These are phyloP conservation scores for Hermaeophaga mercurialis DNA, from an alignment of 2,888 invertebrate species.

Conservation along the genomic window DNA sequence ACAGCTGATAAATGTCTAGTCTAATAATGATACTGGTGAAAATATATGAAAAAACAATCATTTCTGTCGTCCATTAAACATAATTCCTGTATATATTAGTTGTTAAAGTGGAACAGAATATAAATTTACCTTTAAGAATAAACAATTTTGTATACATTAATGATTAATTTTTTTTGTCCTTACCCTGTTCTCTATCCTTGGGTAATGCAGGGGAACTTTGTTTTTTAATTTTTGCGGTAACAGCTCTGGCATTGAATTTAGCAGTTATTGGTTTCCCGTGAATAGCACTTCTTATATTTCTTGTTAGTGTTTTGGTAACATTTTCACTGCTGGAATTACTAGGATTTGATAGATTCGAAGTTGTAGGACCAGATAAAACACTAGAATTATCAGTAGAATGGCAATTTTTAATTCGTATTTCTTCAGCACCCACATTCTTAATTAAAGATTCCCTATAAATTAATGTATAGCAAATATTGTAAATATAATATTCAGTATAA, in stretches of 20 bases:
- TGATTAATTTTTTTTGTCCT: too few relatives aligned
- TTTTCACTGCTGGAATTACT: slow-evolving; percentile 39
- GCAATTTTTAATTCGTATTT: slow-evolving; percentile 17
- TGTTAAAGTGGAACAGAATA: too few relatives aligned
- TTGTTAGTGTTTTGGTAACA: slow-evolving; percentile 34
- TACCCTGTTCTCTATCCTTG: slow-evolving; percentile 75
- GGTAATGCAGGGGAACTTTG: slow-evolving; percentile 61
- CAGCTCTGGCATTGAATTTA: slow-evolving; percentile 61
- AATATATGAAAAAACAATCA: too few relatives aligned
- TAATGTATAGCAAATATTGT: too few relatives aligned
- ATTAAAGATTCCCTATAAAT: slow-evolving; percentile 8
- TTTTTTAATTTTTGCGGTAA: slow-evolving; percentile 68
- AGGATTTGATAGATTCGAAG: slow-evolving; percentile 37
- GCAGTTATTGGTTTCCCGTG: slow-evolving; percentile 36
- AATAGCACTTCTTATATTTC: slow-evolving; percentile 46
- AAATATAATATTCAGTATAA: too few relatives aligned
- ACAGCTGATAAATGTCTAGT: too few relatives aligned
- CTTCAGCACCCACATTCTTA: slow-evolving; percentile 5
- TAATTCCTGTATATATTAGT: too few relatives aligned
- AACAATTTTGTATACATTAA: too few relatives aligned
- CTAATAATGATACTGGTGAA: too few relatives aligned
- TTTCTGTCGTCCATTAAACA: too few relatives aligned
- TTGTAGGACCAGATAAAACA: slow-evolving; percentile 35
- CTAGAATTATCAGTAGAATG: slow-evolving; percentile 45
- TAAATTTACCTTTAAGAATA: too few relatives aligned